Conservation (phyloP, 92 coral and sea anemone species). For the Epizoanthus ramosus region DNA sequence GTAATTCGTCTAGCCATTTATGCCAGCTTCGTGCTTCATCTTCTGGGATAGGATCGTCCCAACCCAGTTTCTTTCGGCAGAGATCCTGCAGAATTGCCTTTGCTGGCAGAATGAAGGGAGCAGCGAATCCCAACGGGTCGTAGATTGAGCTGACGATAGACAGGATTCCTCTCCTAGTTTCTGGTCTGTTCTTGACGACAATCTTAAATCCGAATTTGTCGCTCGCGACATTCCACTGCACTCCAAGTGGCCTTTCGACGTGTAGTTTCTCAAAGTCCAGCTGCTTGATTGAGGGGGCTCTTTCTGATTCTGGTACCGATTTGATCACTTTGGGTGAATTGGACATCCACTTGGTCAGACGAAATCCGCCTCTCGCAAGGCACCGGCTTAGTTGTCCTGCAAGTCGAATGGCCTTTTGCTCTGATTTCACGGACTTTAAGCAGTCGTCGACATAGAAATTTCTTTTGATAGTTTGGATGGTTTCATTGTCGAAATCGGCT, state of each 20-base stretch:
- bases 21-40: not conserved
- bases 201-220: constrained; percentile 41
- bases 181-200: constrained; percentile 19
- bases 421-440: constrained; percentile 50
- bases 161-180: constrained; percentile 36
- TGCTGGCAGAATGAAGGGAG: constrained; percentile 41
- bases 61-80: constrained; percentile 11
- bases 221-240: constrained; percentile 34
- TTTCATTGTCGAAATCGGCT: constrained; percentile 20
- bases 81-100: constrained; percentile 31
- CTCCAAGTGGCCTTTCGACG: constrained; percentile 38
- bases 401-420: constrained; percentile 38
- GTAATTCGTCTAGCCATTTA: constrained; percentile 7
- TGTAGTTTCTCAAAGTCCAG: constrained; percentile 21
- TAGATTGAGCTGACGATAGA: constrained; percentile 43
- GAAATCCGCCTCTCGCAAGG: constrained; percentile 57
- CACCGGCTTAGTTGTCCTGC: constrained; percentile 24
- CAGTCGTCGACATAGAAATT: constrained; percentile 67
- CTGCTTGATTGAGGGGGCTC: constrained; percentile 16
- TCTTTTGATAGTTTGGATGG: constrained; percentile 32
- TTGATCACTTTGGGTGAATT: constrained; percentile 37
- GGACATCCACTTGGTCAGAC: constrained; percentile 52
- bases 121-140: constrained; percentile 48
- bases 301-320: constrained; percentile 44
- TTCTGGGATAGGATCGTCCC: constrained; percentile 46